Percentiles rank a stretch among this genome's conserved stretches.
These are phyloP conservation scores for Euwallacea fornicatus DNA, from an alignment of 1,140 invertebrate genomes.

Conservation along the genomic window DNA sequence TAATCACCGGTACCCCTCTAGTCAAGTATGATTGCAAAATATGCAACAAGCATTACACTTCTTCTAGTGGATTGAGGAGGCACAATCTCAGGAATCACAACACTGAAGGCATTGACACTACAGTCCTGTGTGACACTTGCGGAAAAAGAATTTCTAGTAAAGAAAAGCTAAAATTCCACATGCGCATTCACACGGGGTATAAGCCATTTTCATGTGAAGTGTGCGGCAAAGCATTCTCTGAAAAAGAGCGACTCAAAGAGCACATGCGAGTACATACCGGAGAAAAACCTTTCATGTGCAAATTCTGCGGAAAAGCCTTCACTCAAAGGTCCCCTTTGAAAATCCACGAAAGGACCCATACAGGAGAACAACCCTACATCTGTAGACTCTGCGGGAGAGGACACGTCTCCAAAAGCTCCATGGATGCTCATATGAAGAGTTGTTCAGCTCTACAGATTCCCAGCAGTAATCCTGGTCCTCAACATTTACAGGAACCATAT, in stretches of 20 bases:
- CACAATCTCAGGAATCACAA: constrained; percentile 48
- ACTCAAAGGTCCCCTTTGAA: constrained; percentile 66
- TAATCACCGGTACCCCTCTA: constrained; percentile 48
- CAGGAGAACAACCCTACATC: constrained; percentile 73
- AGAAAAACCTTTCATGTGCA: constrained; percentile 46
- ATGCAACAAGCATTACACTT: constrained; percentile 49
- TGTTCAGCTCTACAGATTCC: constrained; percentile 38
- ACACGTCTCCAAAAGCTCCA: constrained; percentile 62
- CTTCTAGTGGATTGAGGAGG: constrained; percentile 44
- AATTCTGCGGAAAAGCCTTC: constrained; percentile 61
- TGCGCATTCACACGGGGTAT: constrained; percentile 71
- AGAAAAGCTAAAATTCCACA: constrained; percentile 69
- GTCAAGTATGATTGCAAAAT: constrained; percentile 49
- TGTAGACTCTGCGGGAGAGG: constrained; percentile 68
- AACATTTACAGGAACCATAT: constrained; percentile 7
- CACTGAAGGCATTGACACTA: constrained; percentile 40
- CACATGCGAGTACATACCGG: constrained; percentile 60
- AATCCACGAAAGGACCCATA: constrained; percentile 76
- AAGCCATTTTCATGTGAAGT: constrained; percentile 64
- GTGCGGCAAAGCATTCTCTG: constrained; percentile 63
- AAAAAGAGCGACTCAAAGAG: constrained; percentile 60
- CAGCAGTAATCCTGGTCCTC: constrained; percentile 4
- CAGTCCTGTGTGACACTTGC: constrained; percentile 69
- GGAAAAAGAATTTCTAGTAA: constrained; percentile 74
- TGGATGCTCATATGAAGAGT: constrained; percentile 58